These are phyloP conservation scores for Branchinecta lynchi DNA, from an alignment of 1,140 invertebrate species.

Conservation along the genomic window DNA sequence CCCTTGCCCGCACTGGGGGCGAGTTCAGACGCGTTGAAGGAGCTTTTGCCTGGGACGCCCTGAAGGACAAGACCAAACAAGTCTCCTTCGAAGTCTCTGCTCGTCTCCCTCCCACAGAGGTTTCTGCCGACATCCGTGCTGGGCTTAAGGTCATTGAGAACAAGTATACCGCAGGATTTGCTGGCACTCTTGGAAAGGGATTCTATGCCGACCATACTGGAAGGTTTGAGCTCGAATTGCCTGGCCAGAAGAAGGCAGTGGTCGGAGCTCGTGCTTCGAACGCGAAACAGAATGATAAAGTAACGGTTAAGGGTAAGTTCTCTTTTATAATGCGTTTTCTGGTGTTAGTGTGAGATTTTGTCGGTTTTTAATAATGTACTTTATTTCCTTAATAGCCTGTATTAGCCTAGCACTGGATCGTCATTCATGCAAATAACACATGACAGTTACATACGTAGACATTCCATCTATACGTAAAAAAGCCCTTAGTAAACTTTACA, in stretches of 20 bases:
- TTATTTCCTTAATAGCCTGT: too few relatives aligned
- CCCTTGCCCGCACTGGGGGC: neutral
- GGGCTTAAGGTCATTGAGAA: neutral
- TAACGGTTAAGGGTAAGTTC: neutral
- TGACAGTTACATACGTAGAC: too few relatives aligned
- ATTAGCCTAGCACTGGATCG: too few relatives aligned
- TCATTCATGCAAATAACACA: too few relatives aligned
- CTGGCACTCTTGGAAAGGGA: neutral
- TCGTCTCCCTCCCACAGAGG: conserved; percentile 1
- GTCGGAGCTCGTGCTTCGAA: neutral
- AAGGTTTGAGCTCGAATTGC: conserved; percentile 16
- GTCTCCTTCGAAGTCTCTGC: conserved; percentile 15
- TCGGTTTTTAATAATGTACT: too few relatives aligned
- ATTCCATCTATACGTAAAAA: too few relatives aligned
- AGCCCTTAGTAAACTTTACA: too few relatives aligned
- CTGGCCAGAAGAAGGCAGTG: conserved; percentile 13
- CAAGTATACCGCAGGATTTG: neutral
- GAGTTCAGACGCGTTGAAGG: neutral
- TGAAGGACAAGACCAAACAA: conserved; percentile 17
- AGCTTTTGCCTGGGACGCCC: conserved; percentile 20
- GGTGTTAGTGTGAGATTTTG: too few relatives aligned
- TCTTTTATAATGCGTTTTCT: too few relatives aligned
- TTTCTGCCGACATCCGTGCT: conserved; percentile 1
- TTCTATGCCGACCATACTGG: conserved; percentile 18
- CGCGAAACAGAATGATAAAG: neutral